Percentiles rank a stretch among this genome's conserved stretches.
Evolutionary conservation across 1,140 invertebrate genomes (phyloP).

Genomic region (Drosophila orosa): DNA sequence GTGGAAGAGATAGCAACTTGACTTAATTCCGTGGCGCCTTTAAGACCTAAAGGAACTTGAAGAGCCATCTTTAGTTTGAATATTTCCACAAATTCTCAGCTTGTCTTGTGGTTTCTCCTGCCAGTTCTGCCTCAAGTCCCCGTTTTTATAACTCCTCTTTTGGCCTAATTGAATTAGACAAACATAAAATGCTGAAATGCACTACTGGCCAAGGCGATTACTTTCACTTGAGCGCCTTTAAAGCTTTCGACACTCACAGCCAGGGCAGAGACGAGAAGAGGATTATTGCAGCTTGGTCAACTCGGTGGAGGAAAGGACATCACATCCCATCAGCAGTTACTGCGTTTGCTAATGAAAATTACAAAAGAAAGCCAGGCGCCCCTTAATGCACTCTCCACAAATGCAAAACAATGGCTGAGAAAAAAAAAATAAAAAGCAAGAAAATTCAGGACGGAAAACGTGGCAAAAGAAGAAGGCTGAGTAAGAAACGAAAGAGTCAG

Average conservation of each 20-base stretch:
- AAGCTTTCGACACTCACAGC: slow-evolving; percentile 61
- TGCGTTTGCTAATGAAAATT: slow-evolving; percentile 71
- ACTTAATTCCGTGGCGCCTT: slow-evolving; percentile 17
- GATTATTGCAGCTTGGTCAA: slow-evolving; percentile 40
- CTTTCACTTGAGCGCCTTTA: slow-evolving; percentile 74
- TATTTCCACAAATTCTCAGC: slow-evolving; percentile 1
- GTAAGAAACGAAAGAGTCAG: not conserved
- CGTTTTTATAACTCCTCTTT: slow-evolving; percentile 37
- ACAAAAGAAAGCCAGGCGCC: slow-evolving; percentile 50
- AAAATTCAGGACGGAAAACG: slow-evolving; percentile 3
- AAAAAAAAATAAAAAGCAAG: not conserved
- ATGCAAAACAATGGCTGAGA: slow-evolving; percentile 35
- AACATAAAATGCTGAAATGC: slow-evolving; percentile 51
- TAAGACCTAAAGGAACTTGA: slow-evolving; percentile 25
- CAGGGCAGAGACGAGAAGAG: not conserved
- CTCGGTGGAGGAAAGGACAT: slow-evolving; percentile 30
- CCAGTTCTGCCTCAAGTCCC: not conserved
- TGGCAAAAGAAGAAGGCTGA: not conserved
- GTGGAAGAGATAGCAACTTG: slow-evolving; percentile 55
- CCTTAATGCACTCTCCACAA: slow-evolving; percentile 52
- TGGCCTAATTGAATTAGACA: slow-evolving; percentile 73
- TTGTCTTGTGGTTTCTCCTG: not conserved
- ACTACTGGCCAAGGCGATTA: slow-evolving; percentile 57
- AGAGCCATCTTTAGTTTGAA: not conserved
- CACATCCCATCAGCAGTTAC: slow-evolving; percentile 26